phyloP scores from a whole-genome alignment of 2,797 vertebrate species.

The Lindbergichthys nudifrons region DNA sequence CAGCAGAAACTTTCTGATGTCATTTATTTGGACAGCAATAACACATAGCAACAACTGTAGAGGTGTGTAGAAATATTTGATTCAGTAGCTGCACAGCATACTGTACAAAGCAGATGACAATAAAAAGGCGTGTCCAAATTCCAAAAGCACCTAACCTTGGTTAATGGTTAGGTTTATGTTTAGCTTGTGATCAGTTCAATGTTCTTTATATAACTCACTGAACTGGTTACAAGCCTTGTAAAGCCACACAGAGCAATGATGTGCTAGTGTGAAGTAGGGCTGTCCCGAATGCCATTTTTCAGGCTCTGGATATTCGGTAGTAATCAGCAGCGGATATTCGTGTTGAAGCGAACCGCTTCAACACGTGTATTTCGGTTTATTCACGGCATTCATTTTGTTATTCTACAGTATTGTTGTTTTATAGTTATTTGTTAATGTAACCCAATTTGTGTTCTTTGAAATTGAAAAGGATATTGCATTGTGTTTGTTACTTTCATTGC shows the following conservation, averaged over 20 bases:
- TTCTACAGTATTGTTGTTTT: no score
- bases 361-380: no score
- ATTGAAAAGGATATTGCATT: no score
- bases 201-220: background rate
- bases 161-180: background rate
- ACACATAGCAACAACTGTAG: background rate
- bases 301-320: no score
- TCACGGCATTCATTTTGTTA: no score
- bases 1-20: background rate
- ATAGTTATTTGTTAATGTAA: no score
- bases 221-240: constrained; percentile 3
- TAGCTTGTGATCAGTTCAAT: background rate
- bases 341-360: no score
- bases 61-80: background rate
- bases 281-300: no score
- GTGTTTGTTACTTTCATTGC: no score
- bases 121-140: constrained; percentile 3
- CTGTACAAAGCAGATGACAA: background rate
- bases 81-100: background rate
- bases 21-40: background rate
- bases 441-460: no score
- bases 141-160: background rate
- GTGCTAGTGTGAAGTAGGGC: background rate
- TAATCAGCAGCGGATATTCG: no score
- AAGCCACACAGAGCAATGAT: no score